phyloP scores from a whole-genome alignment of 2,888 invertebrate species.

The Volucella bombylans region DNA sequence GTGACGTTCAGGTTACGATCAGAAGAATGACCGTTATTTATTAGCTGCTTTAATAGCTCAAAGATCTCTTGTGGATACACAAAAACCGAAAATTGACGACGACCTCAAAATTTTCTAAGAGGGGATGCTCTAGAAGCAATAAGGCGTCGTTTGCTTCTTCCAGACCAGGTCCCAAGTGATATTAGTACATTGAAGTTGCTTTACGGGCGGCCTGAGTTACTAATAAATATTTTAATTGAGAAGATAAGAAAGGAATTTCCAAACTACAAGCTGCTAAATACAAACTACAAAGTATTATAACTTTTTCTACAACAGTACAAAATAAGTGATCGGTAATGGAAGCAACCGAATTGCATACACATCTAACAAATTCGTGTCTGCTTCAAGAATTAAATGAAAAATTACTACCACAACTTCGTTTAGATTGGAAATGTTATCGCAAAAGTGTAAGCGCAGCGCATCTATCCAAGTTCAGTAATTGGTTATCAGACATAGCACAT shows the following conservation, averaged over 20 bases:
- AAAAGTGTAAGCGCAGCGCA: too few species aligned
- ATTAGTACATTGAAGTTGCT: conserved; percentile 20
- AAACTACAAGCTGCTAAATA: too few species aligned
- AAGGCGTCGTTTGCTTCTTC: conserved; percentile 4
- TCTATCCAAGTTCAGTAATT: too few species aligned
- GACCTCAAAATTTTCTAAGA: conserved; percentile 7
- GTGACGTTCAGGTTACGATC: not conserved
- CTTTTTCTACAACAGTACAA: conserved; percentile 12
- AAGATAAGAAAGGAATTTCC: too few species aligned
- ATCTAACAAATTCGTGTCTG: too few species aligned
- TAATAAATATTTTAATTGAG: not conserved
- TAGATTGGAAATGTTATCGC: too few species aligned
- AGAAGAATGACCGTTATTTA: too few species aligned
- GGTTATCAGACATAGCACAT: too few species aligned
- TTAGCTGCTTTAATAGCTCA: conserved; percentile 2
- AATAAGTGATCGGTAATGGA: too few species aligned
- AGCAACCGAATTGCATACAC: too few species aligned
- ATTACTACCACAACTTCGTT: too few species aligned
- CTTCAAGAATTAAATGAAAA: too few species aligned
- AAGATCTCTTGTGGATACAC: not conserved
- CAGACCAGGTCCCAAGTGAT: conserved; percentile 14
- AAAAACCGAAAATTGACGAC: conserved; percentile 10
- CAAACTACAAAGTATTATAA: not conserved
- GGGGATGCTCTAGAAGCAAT: conserved; percentile 30
- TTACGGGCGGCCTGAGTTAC: conserved; percentile 14